These are phyloP conservation scores for Lindbergichthys nudifrons DNA, from an alignment of 2,797 vertebrate genomes.

Conservation along the genomic window DNA sequence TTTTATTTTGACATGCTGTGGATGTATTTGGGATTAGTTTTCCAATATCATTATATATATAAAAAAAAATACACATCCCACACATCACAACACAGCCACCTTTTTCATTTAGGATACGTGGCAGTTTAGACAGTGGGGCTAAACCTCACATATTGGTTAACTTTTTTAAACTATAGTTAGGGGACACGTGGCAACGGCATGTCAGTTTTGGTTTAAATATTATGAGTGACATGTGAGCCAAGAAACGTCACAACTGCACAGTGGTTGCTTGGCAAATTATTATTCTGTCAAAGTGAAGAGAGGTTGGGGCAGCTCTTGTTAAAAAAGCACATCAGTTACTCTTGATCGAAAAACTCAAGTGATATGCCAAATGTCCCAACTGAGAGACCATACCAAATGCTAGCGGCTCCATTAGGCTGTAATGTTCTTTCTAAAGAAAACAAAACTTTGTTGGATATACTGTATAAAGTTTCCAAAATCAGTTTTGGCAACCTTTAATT, in stretches of 20 bases:
- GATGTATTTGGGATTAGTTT: not conserved
- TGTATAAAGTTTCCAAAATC: no score
- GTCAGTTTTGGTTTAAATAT: no score
- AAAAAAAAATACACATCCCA: no score
- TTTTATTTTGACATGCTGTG: not conserved
- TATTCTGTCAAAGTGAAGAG: no score
- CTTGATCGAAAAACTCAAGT: no score
- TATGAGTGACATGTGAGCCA: no score
- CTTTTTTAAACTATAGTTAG: slow-evolving; percentile 14
- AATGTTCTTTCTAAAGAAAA: not conserved
- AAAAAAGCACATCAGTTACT: no score
- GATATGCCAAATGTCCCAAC: not conserved
- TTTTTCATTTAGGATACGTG: not conserved
- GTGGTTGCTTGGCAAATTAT: no score
- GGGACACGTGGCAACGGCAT: not conserved
- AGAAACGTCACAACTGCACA: no score
- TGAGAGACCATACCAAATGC: not conserved
- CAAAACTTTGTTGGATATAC: no score
- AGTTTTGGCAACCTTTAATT: not conserved
- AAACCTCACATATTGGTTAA: slow-evolving; percentile 22
- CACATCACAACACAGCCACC: not conserved
- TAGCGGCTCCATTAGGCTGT: not conserved
- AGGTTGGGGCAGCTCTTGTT: no score
- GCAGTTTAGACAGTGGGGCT: not conserved
- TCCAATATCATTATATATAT: not conserved